These are phyloP conservation scores for Cettia cetti DNA, from an alignment of 2,113 vertebrate species.

Conservation along the genomic window DNA sequence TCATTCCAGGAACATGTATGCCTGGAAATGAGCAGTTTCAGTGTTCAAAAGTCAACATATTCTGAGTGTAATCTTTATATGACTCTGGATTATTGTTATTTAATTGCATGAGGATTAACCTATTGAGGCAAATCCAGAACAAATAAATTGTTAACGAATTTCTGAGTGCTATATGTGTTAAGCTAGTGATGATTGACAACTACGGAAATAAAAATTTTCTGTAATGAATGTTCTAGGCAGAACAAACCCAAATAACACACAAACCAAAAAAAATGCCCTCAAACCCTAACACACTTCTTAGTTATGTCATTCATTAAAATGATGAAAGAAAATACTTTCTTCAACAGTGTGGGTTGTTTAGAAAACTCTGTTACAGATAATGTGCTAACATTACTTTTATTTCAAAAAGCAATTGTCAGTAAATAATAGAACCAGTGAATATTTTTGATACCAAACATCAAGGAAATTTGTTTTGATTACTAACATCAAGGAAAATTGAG, in stretches of 20 bases:
- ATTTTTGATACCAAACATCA: not conserved
- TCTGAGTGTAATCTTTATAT: not conserved
- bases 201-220: not conserved
- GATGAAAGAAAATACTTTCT: not conserved
- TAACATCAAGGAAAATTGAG: not conserved
- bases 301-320: not conserved
- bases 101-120: not conserved
- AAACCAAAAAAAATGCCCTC: not conserved
- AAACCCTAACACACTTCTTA: not conserved
- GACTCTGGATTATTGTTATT: not conserved
- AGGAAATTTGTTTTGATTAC: not conserved
- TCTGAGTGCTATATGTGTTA: not conserved
- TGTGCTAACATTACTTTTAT: not conserved
- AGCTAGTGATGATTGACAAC: not conserved
- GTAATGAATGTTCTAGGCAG: not conserved
- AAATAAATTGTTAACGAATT: not conserved
- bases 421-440: not conserved
- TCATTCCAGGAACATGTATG: not conserved
- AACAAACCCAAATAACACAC: not conserved
- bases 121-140: not conserved
- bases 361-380: not conserved
- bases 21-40: not conserved
- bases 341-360: not conserved
- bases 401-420: not conserved
- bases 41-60: not conserved